Conservation (phyloP, 1,140 invertebrate genomes). For the Zelostemma sp. region DNA sequence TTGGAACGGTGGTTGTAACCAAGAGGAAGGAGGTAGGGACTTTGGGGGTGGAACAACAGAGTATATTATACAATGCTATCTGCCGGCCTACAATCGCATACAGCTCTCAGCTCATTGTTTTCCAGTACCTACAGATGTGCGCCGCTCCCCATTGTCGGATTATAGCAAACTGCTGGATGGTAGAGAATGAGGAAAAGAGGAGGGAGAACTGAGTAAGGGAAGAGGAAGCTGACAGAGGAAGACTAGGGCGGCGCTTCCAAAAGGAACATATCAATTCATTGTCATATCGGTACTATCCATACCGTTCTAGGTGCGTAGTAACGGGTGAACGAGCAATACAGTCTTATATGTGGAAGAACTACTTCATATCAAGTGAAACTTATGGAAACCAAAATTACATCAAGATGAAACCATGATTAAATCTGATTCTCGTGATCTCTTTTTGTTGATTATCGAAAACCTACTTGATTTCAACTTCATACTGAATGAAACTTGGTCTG, state of each 20-base stretch:
- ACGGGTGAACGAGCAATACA: background rate
- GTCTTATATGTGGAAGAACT: background rate
- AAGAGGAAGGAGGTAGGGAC: constrained; percentile 33
- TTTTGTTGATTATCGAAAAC: no score
- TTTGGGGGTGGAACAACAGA: constrained; percentile 59
- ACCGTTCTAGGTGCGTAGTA: constrained; percentile 28
- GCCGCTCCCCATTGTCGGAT: constrained; percentile 58
- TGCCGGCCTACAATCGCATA: constrained; percentile 62
- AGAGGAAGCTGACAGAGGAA: constrained; percentile 21
- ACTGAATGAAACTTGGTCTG: background rate
- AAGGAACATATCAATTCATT: constrained; percentile 61
- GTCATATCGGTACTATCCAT: constrained; percentile 52
- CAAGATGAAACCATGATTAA: no score
- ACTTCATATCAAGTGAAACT: no score
- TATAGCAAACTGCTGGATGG: constrained; percentile 50
- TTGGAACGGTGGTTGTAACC: constrained; percentile 45
- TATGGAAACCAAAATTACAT: no score
- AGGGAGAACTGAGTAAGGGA: constrained; percentile 35
- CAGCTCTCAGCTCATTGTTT: constrained; percentile 63
- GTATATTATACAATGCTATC: constrained; percentile 67
- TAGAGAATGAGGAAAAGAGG: constrained; percentile 44
- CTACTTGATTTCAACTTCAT: no score
- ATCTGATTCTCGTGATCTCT: no score
- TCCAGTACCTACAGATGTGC: constrained; percentile 60
- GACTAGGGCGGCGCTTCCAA: constrained; percentile 45